Conservation (phyloP, 2,888 invertebrate species). For the Latrodectus hesperus region DNA sequence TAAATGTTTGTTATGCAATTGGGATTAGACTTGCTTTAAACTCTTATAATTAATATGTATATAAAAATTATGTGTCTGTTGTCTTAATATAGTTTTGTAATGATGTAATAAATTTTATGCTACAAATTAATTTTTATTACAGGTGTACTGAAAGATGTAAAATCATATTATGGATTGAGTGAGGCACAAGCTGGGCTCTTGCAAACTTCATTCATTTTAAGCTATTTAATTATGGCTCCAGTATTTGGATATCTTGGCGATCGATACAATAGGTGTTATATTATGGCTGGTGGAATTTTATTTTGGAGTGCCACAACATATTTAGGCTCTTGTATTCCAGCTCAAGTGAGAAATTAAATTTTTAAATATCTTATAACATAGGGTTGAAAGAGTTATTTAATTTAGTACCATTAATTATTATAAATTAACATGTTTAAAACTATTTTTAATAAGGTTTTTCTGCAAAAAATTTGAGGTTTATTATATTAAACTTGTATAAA, state of each 20-base stretch:
- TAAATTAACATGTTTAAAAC: no score
- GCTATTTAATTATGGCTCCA: conserved; percentile 98
- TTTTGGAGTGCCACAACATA: conserved; percentile 96
- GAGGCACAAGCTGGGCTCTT: conserved; percentile 89
- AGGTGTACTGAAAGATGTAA: conserved; percentile 84
- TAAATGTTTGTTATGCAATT: no score
- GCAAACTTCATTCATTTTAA: conserved; percentile 94
- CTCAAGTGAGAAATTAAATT: conserved; percentile 71
- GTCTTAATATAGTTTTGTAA: no score
- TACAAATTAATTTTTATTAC: background rate
- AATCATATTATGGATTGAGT: conserved; percentile 83
- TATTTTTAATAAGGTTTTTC: no score
- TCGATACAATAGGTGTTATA: conserved; percentile 89
- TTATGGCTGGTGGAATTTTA: conserved; percentile 94
- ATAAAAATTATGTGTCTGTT: no score
- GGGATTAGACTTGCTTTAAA: no score
- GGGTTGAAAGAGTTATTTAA: no score
- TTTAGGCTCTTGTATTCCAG: conserved; percentile 87
- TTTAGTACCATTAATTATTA: no score
- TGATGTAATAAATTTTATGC: background rate
- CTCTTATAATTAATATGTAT: no score
- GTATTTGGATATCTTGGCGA: conserved; percentile 98
- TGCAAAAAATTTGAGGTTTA: no score
- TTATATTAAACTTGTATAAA: no score
- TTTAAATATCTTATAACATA: no score